A percentile compares a stretch with the other conserved stretches of the same genome.
These are phyloP conservation scores for Bujurquina vittata DNA, from an alignment of 2,113 vertebrate species.

Conservation along the genomic window DNA sequence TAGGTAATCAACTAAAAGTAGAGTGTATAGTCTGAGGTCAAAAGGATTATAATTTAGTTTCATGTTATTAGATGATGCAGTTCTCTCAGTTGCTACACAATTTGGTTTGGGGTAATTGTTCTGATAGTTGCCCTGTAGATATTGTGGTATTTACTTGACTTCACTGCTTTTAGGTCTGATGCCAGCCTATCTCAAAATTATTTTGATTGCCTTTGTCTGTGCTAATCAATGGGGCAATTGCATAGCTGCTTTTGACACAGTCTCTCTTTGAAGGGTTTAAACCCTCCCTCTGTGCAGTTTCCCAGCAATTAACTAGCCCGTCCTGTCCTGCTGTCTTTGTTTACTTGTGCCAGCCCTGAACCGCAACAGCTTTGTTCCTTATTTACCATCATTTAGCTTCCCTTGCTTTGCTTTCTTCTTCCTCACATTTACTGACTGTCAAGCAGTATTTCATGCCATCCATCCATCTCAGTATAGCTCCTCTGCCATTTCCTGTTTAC, in stretches of 20 bases:
- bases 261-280: conserved; percentile 3
- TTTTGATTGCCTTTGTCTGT: conserved; percentile 28
- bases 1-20: conserved; percentile 63
- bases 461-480: conserved; percentile 25
- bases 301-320: background rate
- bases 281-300: conserved; percentile 20
- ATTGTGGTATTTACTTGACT: conserved; percentile 18
- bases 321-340: conserved; percentile 5
- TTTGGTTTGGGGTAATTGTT: conserved; percentile 47
- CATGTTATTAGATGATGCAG: conserved; percentile 43
- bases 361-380: background rate
- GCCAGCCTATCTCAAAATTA: conserved; percentile 33
- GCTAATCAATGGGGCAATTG: conserved; percentile 30
- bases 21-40: conserved; percentile 37
- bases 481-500: conserved; percentile 65
- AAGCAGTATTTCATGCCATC: conserved; percentile 34
- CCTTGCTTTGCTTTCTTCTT: conserved; percentile 10
- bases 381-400: conserved; percentile 20
- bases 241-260: conserved; percentile 8
- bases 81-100: conserved; percentile 34
- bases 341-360: background rate
- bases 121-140: conserved; percentile 32
- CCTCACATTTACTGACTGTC: conserved; percentile 16
- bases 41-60: conserved; percentile 42
- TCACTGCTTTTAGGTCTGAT: conserved; percentile 12